phyloP scores from a whole-genome alignment of 2,113 vertebrate genomes.

The Cricetomys ansorgei region DNA sequence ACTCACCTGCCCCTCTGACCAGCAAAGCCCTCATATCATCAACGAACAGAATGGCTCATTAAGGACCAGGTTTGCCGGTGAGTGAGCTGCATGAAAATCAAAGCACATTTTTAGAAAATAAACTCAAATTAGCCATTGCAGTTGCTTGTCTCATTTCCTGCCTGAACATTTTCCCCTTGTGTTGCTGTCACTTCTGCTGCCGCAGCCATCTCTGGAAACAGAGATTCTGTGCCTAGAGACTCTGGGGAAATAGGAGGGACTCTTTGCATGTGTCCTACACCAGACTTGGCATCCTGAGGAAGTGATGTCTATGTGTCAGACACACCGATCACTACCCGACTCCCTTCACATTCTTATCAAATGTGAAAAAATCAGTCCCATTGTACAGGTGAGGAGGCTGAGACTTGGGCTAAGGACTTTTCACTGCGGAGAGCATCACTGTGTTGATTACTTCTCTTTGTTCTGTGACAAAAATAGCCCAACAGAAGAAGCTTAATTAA shows the following conservation, averaged over 20 bases:
- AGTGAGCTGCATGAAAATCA: background rate
- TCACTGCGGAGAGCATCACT: background rate
- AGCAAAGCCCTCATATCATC: background rate
- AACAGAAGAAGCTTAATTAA: background rate
- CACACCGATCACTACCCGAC: accelerated
- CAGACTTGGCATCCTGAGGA: no score
- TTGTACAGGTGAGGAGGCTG: background rate
- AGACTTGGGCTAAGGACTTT: background rate
- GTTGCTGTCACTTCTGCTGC: background rate
- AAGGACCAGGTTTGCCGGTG: slow-evolving; percentile 61
- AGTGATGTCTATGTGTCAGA: background rate
- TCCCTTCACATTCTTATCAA: background rate
- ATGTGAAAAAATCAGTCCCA: background rate
- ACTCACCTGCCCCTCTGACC: background rate
- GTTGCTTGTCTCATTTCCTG: slow-evolving; percentile 65
- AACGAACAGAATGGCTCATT: slow-evolving; percentile 57
- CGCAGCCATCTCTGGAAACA: background rate
- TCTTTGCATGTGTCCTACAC: background rate
- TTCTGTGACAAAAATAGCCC: background rate
- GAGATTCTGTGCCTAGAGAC: background rate
- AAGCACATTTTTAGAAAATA: slow-evolving; percentile 61
- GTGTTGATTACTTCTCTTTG: background rate
- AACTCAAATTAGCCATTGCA: slow-evolving; percentile 63
- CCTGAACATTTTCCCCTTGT: slow-evolving; percentile 7
- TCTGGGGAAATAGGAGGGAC: background rate